phyloP scores from a whole-genome alignment of 1,140 invertebrate species.

The Dermatophagoides farinae region DNA sequence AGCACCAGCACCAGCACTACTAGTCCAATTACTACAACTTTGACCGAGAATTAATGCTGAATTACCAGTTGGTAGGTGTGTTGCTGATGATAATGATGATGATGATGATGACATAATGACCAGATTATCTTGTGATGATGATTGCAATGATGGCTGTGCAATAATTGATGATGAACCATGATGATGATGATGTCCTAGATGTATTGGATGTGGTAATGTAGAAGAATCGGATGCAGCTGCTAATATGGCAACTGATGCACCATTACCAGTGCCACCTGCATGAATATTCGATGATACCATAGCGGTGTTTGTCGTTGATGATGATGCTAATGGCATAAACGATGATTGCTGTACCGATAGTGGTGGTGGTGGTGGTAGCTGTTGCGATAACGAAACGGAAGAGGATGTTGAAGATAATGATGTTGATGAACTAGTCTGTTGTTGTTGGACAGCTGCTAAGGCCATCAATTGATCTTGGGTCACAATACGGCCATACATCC shows the following conservation, averaged over 20 bases:
- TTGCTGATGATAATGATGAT: too few species aligned
- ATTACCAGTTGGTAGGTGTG: too few species aligned
- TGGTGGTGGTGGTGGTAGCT: not conserved
- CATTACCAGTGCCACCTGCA: not conserved
- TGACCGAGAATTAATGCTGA: too few species aligned
- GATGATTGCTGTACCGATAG: not conserved
- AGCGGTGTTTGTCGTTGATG: not conserved
- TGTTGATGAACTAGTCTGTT: not conserved
- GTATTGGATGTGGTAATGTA: too few species aligned
- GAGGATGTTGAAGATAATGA: not conserved
- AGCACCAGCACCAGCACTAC: too few species aligned
- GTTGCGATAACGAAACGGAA: not conserved
- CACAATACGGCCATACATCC: slow-evolving; percentile 60
- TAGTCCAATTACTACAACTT: too few species aligned
- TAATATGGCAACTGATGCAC: not conserved
- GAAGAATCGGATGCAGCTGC: not conserved
- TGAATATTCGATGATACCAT: too few species aligned
- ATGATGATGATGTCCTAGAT: too few species aligned
- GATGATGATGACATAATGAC: too few species aligned
- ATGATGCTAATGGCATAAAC: not conserved
- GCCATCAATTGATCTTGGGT: slow-evolving; percentile 56
- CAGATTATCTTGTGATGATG: too few species aligned
- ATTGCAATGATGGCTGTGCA: too few species aligned
- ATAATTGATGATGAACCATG: too few species aligned
- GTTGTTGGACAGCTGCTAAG: slow-evolving; percentile 20